Conservation (phyloP, 2,888 invertebrate species). For the Coenonympha glycerion region DNA sequence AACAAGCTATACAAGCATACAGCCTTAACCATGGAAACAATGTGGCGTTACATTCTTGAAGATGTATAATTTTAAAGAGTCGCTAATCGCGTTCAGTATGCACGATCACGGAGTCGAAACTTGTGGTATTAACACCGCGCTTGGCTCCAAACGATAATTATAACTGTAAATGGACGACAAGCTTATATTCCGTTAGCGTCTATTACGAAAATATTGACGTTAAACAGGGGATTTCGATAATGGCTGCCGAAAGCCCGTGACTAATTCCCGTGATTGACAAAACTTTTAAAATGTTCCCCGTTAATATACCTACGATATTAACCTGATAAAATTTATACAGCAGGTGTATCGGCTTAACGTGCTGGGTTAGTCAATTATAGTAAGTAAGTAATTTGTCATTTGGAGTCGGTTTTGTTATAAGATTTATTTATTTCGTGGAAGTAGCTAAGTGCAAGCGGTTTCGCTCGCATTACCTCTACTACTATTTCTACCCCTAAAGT, state of each 20-base stretch:
- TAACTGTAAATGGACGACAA: conserved; percentile 25
- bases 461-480: too few relatives aligned
- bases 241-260: neutral
- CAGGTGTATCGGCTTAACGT: too few relatives aligned
- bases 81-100: conserved; percentile 62
- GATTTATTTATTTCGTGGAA: too few relatives aligned
- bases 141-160: conserved; percentile 23
- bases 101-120: conserved; percentile 53
- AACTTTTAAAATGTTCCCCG: too few relatives aligned
- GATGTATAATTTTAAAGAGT: conserved; percentile 45
- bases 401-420: too few relatives aligned
- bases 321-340: too few relatives aligned
- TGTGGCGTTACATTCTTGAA: conserved; percentile 49
- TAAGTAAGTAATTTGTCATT: too few relatives aligned
- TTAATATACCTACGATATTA: too few relatives aligned
- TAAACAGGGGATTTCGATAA: conserved; percentile 17
- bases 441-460: too few relatives aligned
- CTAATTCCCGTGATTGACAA: neutral
- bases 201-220: conserved; percentile 20
- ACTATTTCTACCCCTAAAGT: too few relatives aligned
- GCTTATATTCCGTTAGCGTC: conserved; percentile 20
- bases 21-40: conserved; percentile 38
- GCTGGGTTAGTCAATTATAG: too few relatives aligned
- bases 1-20: too few relatives aligned
- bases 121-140: conserved; percentile 45